Evolutionary conservation across 2,888 invertebrate species (phyloP).

Genomic region (Ichneumoninae sp.): DNA sequence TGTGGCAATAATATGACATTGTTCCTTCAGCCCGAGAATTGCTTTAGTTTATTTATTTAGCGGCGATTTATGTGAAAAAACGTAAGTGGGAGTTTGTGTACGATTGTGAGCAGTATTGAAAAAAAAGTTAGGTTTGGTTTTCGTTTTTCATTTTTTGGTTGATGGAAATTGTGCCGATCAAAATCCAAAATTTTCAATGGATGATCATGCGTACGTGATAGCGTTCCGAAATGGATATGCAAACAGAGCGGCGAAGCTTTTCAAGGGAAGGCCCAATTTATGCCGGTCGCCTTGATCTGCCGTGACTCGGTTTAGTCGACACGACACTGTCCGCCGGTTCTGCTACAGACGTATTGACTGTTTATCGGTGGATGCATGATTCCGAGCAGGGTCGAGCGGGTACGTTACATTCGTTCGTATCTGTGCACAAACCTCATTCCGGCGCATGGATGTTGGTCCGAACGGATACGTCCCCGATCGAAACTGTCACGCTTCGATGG

Average conservation of each 20-base stretch:
- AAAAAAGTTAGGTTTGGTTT: too few relatives aligned
- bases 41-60: too few relatives aligned
- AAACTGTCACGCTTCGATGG: constrained; percentile 47
- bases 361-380: constrained; percentile 3
- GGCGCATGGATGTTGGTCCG: constrained; percentile 24
- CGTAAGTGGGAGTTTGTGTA: too few relatives aligned
- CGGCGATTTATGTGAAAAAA: too few relatives aligned
- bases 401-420: constrained; percentile 16
- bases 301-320: neutral
- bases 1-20: too few relatives aligned
- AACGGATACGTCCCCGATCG: constrained; percentile 54
- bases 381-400: constrained; percentile 8
- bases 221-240: neutral
- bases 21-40: too few relatives aligned
- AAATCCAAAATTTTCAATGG: neutral
- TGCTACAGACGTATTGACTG: neutral
- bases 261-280: neutral
- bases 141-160: too few relatives aligned
- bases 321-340: neutral
- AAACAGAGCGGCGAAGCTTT: neutral
- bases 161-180: neutral
- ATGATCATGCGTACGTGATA: neutral
- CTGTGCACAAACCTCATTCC: constrained; percentile 5
- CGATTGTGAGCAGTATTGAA: too few relatives aligned
- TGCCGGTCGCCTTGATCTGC: neutral